phyloP scores from a whole-genome alignment of 2,113 vertebrate genomes.

The Gavialis gangeticus region DNA sequence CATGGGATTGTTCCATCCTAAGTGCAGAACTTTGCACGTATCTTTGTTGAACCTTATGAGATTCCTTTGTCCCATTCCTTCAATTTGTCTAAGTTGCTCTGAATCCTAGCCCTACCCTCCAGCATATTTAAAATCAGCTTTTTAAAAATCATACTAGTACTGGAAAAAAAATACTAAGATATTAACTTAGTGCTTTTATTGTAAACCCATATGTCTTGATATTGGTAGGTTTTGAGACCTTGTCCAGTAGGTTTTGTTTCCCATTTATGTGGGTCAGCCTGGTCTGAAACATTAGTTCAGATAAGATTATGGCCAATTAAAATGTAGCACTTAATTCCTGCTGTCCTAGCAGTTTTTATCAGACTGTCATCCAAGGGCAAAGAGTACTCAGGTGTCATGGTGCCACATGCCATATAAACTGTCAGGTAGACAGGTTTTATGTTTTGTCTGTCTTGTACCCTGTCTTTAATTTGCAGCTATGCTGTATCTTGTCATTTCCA shows the following conservation, averaged over 20 bases:
- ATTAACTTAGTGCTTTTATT: rapidly evolving
- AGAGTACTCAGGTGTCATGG: neutral
- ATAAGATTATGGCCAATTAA: neutral
- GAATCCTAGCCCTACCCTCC: too few relatives aligned
- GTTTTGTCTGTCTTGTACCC: too few relatives aligned
- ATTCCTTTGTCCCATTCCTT: too few relatives aligned
- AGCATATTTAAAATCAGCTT: neutral
- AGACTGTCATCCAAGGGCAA: rapidly evolving
- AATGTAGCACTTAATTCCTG: neutral
- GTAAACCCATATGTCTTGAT: neutral
- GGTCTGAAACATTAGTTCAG: neutral
- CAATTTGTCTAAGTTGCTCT: too few relatives aligned
- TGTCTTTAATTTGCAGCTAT: neutral
- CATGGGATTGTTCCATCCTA: too few relatives aligned
- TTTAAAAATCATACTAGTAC: neutral
- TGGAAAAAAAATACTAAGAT: rapidly evolving
- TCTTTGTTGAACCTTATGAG: too few relatives aligned
- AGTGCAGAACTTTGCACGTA: too few relatives aligned
- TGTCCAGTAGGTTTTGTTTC: rapidly evolving
- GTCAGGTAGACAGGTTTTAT: neutral
- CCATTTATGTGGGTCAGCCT: rapidly evolving
- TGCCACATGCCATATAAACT: rapidly evolving
- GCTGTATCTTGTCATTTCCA: rapidly evolving
- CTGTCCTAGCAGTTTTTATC: rapidly evolving
- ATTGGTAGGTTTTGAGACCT: neutral